Evolutionary conservation across 2,797 vertebrate genomes (phyloP).

Genomic region (Sebastes dallii): DNA sequence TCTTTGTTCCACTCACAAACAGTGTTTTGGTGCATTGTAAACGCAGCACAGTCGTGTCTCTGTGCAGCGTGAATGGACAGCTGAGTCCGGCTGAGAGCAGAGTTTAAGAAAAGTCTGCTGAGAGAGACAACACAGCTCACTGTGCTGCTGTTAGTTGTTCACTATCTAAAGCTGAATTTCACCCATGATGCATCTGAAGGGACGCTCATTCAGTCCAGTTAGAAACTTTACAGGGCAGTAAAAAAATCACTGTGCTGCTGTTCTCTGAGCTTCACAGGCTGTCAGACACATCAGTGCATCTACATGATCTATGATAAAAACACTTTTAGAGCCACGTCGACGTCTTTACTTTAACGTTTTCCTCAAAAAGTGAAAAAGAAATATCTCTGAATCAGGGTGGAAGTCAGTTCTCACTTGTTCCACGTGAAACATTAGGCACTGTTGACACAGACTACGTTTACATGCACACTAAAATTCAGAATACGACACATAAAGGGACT

Average conservation of each 20-base stretch:
- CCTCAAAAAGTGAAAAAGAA: not conserved
- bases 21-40: slow-evolving; percentile 44
- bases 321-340: not conserved
- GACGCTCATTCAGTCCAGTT: not conserved
- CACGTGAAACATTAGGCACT: too few species aligned
- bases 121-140: slow-evolving; percentile 1
- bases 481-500: too few species aligned
- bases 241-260: not conserved
- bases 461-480: too few species aligned
- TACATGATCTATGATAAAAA: not conserved
- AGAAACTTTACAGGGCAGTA: not conserved
- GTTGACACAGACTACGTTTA: too few species aligned
- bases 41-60: slow-evolving; percentile 35
- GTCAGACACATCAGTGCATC: not conserved
- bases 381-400: not conserved
- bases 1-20: slow-evolving; percentile 54
- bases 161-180: not conserved
- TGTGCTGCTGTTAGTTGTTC: not conserved
- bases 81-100: not conserved
- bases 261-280: not conserved
- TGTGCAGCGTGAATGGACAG: slow-evolving; percentile 49
- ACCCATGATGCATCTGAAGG: slow-evolving; percentile 16
- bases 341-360: not conserved
- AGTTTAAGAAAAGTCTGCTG: slow-evolving; percentile 31
- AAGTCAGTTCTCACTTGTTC: too few species aligned